Conservation (phyloP, 2,797 vertebrate genomes). For the Xiphorhynchus erythropygius region DNA sequence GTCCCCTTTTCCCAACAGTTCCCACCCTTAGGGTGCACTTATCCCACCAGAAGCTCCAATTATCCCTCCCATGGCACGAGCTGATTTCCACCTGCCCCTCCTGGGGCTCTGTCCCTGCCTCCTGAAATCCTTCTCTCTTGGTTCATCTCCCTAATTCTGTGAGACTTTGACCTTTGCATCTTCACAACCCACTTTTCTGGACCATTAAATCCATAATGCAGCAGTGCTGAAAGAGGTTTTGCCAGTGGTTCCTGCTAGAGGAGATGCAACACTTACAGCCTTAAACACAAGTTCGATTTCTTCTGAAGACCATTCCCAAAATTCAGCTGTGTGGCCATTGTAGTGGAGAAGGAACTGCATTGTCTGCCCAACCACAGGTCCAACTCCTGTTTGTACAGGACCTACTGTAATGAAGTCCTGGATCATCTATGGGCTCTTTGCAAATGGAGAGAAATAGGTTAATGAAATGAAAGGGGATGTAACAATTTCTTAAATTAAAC, state of each 20-base stretch:
- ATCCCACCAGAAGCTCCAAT: not conserved
- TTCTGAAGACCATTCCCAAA: not conserved
- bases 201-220: not conserved
- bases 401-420: not conserved
- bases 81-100: not conserved
- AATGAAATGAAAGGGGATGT: not conserved
- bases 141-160: not conserved
- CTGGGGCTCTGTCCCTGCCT: not conserved
- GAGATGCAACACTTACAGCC: not conserved
- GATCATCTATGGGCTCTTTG: not conserved
- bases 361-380: conserved; percentile 5
- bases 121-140: not conserved
- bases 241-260: not conserved
- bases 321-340: not conserved
- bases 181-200: conserved; percentile 1
- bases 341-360: not conserved
- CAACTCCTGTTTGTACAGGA: not conserved
- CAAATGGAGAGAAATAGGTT: not conserved
- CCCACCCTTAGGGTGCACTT: not conserved
- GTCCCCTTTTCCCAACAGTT: not conserved
- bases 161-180: not conserved
- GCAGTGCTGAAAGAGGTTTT: not conserved
- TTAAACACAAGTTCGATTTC: not conserved
- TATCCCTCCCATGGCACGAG: accelerated
- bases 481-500: conserved; percentile 18